Evolutionary conservation across 2,888 invertebrate genomes (phyloP), one percentile per base, ranked within the genome.

Genomic region (Peribatodes rhomboidaria): DNA sequence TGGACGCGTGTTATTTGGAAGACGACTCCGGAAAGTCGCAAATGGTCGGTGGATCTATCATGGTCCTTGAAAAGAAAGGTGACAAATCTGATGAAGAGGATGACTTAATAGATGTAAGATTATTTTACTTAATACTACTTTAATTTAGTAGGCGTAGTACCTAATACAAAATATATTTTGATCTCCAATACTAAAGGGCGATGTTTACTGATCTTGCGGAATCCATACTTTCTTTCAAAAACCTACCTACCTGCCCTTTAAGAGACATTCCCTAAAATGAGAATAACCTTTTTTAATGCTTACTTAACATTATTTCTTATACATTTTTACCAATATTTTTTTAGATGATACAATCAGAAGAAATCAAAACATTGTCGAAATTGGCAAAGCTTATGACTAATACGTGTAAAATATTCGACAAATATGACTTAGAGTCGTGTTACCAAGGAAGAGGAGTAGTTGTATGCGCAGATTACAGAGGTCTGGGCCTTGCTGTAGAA

Each of bases 1-100:
- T 71, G 9, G 64, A 73, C 0, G 65, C 84, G 16, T 87, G 87
- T 67, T 83, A 81, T 42, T 44, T 75, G 0, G 86, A 86, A 33
- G 77, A 78, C 9, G 74, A 66, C 1, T 64, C 69, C 9, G 76
- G 70, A 6, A 46, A 2, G 46, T 46, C 39, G 69, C 73, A 78
- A 11, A 68, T 86, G 2, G 54, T 83, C 27, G 86, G 82, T 2
- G 80, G 77, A 39, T 78, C 50, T n/a, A 59, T 78, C 14, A 57
- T 81, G 62, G 14, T 60, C 3, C 18, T 83, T 6, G 50, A 42
- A 11, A 70, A 58, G 0, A 70, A 69, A 55, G 59, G 73, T 3
- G 69, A 76, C n/a, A 2, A 11, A 4, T 27, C 27, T 1, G 8
- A 2, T 14, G 31, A 27, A 14, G 55, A 64, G 0, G 13, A n/a